Conservation (phyloP, 2,113 vertebrate genomes). For the Agapornis roseicollis region DNA sequence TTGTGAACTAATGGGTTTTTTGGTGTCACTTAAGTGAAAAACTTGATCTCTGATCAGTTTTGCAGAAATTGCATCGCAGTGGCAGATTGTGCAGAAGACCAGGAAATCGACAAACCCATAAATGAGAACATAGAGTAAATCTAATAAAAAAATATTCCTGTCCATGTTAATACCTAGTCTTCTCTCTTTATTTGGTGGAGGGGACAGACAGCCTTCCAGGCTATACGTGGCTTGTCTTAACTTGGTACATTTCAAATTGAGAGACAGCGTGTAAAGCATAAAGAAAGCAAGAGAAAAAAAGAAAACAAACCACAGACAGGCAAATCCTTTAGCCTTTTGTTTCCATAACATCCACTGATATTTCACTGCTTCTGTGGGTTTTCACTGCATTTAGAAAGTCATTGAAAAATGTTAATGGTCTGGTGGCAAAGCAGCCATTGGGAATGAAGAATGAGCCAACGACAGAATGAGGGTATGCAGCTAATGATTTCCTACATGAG, state of each 20-base stretch:
- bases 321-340: constrained; percentile 38
- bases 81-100: not conserved
- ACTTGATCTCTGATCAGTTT: constrained; percentile 23
- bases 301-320: not conserved
- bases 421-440: constrained; percentile 60
- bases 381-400: constrained; percentile 69
- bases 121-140: not conserved
- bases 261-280: not conserved
- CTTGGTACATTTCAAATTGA: constrained; percentile 12
- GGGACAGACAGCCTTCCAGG: not conserved
- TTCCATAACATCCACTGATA: constrained; percentile 37
- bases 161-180: not conserved
- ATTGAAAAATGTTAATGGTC: constrained; percentile 73
- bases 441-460: constrained; percentile 74
- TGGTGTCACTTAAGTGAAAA: constrained; percentile 1
- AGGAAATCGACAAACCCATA: constrained; percentile 29
- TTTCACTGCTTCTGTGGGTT: constrained; percentile 51
- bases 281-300: not conserved
- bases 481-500: constrained; percentile 78
- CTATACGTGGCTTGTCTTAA: not conserved
- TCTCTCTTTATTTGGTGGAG: constrained; percentile 11
- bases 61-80: constrained; percentile 23
- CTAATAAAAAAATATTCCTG: constrained; percentile 16
- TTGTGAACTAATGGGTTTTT: not conserved
- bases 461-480: constrained; percentile 61